phyloP scores from a whole-genome alignment of 2,888 invertebrate species.

The Heliconius ismenius region DNA sequence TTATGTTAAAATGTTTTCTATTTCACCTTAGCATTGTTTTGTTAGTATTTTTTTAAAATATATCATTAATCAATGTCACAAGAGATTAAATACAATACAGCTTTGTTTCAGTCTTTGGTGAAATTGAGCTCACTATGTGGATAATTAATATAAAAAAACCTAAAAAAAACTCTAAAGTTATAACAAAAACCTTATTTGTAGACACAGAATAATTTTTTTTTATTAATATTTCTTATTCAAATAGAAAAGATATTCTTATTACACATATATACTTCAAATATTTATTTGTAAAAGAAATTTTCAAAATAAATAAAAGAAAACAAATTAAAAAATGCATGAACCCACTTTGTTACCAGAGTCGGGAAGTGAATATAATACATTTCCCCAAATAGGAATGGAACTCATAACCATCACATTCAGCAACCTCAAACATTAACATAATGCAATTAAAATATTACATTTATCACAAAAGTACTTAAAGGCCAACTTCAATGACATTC shows the following conservation, averaged over 20 bases:
- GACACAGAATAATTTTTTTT: background rate
- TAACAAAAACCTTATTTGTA: background rate
- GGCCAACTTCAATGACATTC: background rate
- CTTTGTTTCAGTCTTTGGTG: slow-evolving; percentile 67
- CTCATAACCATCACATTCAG: background rate
- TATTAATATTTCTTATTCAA: background rate
- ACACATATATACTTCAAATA: no score
- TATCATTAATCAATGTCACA: background rate
- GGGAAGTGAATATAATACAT: background rate
- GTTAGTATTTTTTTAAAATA: background rate
- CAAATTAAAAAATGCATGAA: no score
- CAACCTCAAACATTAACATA: no score
- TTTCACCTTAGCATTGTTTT: slow-evolving; percentile 11
- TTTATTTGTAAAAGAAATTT: no score
- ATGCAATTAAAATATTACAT: background rate
- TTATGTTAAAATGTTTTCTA: background rate
- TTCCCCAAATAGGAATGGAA: background rate
- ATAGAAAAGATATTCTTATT: no score
- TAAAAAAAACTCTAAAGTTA: slow-evolving; percentile 35
- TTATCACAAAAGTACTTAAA: background rate
- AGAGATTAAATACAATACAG: slow-evolving; percentile 25
- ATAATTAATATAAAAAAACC: slow-evolving; percentile 20
- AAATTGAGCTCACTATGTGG: slow-evolving; percentile 63
- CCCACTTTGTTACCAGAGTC: background rate
- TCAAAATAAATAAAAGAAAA: no score